Evolutionary conservation across 2,888 invertebrate species (phyloP), one percentile per base, ranked within the genome.

Genomic region (Lithophane socia): DNA sequence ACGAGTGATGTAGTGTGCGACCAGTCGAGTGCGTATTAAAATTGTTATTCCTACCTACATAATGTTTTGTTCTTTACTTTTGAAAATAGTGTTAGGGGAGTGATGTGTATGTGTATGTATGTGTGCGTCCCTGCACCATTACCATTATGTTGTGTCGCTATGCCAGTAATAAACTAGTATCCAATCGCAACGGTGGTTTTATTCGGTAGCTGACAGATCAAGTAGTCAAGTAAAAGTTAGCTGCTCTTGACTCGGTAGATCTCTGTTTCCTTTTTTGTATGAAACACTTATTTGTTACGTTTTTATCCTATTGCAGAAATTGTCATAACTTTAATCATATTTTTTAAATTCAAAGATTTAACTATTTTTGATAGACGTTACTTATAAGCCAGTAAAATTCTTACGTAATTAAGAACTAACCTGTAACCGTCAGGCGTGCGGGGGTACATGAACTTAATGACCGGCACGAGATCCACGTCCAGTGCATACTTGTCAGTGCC

Each of bases 401-500:
- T 7, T n/a, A 18, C 47, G 8, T 16, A 16, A 16, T 60, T 69
- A 18, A 42, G 21, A 44, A 76, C 89, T 74, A 61, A 95, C 95
- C 92, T 95, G 87, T 95, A 95, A 0, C 94, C 94, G 10, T 91
- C 85, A 0, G 97, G 96, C 93, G 95, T 95, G 7, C 95, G 92
- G 2, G 96, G 94, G n/a, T 86, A 87, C 82, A 90, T 87, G 83
- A 97, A 97, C 84, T 94, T 92, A 63, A 97, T 94, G 44, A 96
- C 97, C 0, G 97, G 97, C 58, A 97, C 97, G 65, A 97, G 87
- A 84, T 97, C 97, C 1, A 97, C 94, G 73, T 95, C 94, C 79
- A 97, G 91, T 1, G 82, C 79, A 64, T 95, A 94, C 29, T 91
- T 83, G 8, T 91, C 89, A 4, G 87, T 89, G 3, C 90, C 88